Evolutionary conservation across 2,888 invertebrate genomes (phyloP).

Genomic region (Siphlonurus alternatus): DNA sequence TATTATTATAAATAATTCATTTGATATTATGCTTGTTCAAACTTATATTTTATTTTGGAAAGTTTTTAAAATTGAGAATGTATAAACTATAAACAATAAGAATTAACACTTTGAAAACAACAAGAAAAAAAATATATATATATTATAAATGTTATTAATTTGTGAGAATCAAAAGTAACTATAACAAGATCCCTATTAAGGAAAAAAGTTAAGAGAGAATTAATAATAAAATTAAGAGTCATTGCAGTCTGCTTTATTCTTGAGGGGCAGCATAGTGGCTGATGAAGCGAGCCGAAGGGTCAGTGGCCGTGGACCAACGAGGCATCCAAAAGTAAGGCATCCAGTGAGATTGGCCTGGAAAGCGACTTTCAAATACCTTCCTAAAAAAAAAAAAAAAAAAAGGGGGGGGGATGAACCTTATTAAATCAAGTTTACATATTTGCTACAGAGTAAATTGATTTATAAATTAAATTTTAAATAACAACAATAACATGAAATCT

Average conservation of each 20-base stretch:
- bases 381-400: slow-evolving; percentile 22
- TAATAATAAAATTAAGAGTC: too few species aligned
- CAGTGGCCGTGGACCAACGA: slow-evolving; percentile 49
- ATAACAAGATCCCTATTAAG: too few species aligned
- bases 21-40: too few species aligned
- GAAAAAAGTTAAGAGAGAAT: too few species aligned
- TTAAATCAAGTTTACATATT: slow-evolving; percentile 3
- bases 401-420: background rate
- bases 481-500: slow-evolving; percentile 2
- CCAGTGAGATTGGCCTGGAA: slow-evolving; percentile 38
- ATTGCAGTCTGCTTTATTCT: background rate
- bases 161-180: too few species aligned
- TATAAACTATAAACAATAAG: too few species aligned
- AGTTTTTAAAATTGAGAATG: too few species aligned
- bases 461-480: slow-evolving; percentile 8
- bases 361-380: slow-evolving; percentile 47
- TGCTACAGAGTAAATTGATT: slow-evolving; percentile 3
- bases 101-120: too few species aligned
- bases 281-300: slow-evolving; percentile 60
- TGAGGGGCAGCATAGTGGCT: slow-evolving; percentile 43
- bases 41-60: too few species aligned
- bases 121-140: too few species aligned
- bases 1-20: too few species aligned
- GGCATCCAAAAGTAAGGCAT: slow-evolving; percentile 68
- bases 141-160: too few species aligned